These are phyloP conservation scores for Pasiphila rectangulata DNA, from an alignment of 2,888 invertebrate genomes.

Conservation along the genomic window DNA sequence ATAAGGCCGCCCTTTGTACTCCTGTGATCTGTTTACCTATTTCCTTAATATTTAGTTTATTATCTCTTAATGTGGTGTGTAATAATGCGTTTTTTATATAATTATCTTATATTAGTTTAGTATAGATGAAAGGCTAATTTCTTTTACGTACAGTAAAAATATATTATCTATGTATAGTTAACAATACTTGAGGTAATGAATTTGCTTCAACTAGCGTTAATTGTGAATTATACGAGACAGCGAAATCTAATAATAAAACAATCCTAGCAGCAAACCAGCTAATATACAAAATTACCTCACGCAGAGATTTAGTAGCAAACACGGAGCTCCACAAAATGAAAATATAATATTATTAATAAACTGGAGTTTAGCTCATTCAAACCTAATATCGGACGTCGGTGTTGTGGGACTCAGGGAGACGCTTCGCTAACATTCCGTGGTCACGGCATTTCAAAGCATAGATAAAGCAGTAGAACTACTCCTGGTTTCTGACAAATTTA, in stretches of 20 bases:
- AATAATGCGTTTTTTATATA: no score
- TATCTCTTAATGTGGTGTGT: no score
- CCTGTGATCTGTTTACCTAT: no score
- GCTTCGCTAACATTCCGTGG: constrained; percentile 16
- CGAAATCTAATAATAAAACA: neutral
- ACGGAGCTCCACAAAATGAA: constrained; percentile 16
- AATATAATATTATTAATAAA: constrained; percentile 28
- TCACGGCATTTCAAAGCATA: constrained; percentile 5
- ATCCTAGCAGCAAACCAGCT: neutral
- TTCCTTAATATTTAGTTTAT: no score
- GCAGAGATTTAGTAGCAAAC: constrained; percentile 12
- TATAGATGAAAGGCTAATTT: no score
- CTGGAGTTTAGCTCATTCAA: constrained; percentile 24
- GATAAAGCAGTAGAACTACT: no score
- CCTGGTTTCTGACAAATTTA: no score
- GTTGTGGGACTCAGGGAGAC: constrained; percentile 13
- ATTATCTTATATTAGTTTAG: no score
- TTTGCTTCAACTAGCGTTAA: neutral
- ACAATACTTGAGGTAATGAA: neutral
- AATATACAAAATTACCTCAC: constrained; percentile 8
- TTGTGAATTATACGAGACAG: neutral
- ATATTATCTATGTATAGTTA: no score
- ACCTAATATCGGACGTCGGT: constrained; percentile 18
- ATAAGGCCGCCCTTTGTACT: no score
- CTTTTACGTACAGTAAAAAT: no score